Evolutionary conservation across 2,113 vertebrate genomes (phyloP).

Genomic region (Calidris pugnax): DNA sequence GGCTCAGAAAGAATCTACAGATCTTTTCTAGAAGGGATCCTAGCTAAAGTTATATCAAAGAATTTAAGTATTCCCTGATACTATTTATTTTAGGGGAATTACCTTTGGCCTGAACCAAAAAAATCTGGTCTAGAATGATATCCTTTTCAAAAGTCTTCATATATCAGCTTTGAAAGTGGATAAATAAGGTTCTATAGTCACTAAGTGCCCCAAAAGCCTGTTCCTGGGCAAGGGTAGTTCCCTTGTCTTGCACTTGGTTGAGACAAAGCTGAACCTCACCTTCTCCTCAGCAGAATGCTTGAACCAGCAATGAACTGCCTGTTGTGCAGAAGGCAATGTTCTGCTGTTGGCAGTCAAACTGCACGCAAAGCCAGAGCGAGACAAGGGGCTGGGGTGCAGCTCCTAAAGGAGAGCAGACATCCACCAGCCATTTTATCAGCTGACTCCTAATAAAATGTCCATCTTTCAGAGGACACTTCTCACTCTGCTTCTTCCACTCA

Average conservation of each 20-base stretch:
- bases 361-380: neutral
- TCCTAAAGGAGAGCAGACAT: neutral
- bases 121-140: neutral
- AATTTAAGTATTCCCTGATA: neutral
- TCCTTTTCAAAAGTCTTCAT: neutral
- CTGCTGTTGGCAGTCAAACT: neutral
- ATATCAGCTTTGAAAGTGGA: neutral
- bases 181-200: neutral
- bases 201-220: neutral
- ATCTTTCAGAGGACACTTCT: neutral
- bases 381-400: neutral
- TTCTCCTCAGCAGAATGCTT: neutral
- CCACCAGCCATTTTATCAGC: neutral
- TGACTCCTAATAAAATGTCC: neutral
- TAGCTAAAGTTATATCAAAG: neutral
- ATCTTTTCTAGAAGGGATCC: neutral
- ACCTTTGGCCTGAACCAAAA: neutral
- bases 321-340: neutral
- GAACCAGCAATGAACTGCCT: neutral
- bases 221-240: neutral
- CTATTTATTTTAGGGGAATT: neutral
- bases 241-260: neutral
- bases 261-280: neutral
- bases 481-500: neutral
- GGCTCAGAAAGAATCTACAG: neutral